phyloP scores from a whole-genome alignment of 1,140 invertebrate genomes.

The Neuroterus valhalla region DNA sequence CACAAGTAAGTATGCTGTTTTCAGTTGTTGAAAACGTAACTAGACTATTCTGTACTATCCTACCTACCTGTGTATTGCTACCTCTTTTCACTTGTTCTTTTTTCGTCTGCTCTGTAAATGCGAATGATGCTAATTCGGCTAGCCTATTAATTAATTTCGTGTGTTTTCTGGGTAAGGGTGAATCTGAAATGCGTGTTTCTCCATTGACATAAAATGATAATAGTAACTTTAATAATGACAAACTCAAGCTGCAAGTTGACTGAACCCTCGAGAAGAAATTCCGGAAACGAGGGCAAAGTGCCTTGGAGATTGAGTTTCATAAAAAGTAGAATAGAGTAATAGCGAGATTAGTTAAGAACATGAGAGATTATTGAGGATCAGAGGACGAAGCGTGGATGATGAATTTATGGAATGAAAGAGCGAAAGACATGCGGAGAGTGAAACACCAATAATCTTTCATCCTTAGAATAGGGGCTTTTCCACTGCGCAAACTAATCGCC shows the following conservation, averaged over 20 bases:
- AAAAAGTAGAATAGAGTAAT: constrained; percentile 30
- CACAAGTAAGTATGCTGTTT: constrained; percentile 28
- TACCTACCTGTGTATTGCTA: not conserved
- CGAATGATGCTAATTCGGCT: constrained; percentile 20
- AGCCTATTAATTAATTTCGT: constrained; percentile 15
- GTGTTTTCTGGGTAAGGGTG: constrained; percentile 22
- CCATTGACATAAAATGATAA: constrained; percentile 26
- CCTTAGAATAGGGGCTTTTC: constrained; percentile 2
- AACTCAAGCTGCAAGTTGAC: constrained; percentile 4
- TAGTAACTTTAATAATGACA: constrained; percentile 2
- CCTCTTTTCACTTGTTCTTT: not conserved
- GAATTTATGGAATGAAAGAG: not conserved
- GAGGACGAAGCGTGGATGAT: not conserved
- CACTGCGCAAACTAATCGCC: constrained; percentile 68
- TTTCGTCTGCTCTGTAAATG: constrained; percentile 8
- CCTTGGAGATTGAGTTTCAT: constrained; percentile 15
- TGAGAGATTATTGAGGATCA: constrained; percentile 24
- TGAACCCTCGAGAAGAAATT: not conserved
- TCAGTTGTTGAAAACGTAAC: constrained; percentile 5
- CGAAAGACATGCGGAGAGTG: not conserved
- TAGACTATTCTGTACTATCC: not conserved
- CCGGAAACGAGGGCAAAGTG: not conserved
- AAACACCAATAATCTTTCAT: constrained; percentile 22
- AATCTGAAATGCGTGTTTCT: constrained; percentile 13
- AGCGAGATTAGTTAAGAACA: constrained; percentile 13